Base-by-base conservation (phyloP, 2,888 invertebrate genomes). In the Xestia sexstrigata region DNA sequence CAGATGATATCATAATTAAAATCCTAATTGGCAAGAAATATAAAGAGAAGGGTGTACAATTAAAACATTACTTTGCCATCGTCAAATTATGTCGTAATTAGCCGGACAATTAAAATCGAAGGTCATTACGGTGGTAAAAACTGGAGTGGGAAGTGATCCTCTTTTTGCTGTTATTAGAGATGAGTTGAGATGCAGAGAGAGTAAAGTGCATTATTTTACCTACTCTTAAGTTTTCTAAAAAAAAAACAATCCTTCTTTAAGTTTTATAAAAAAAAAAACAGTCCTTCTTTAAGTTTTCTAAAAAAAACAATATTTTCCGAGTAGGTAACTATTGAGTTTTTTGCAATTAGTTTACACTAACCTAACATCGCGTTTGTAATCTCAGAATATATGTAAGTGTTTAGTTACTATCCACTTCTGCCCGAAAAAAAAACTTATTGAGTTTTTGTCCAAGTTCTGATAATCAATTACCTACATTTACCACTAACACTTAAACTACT, bases 71-170 rank as follows among this genome's bases (percentile, higher is more conserved):
- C 94, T 95, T 88, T 83, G 89, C 87, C 91, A 93, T 93, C 93
- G 92, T 92, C 93, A 94, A 96, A 95, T 95, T 96, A 95, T 94
- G 92, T 94, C 90, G 95, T 96, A 96, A 96, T 96, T 96, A 95
- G 89, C 91, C 80, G 89, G 89, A 90, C 90, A 94, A 96, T 96
- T 96, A 95, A 94, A 93, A 94, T 95, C 94, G 95, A 94, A 95
- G 94, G 93, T 93, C 94, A 94, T 95, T 95, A 95, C 79, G 88
- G 90, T 91, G 82, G 92, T 92, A 95, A 96, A 95, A 96, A 95
- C 92, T 93, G 89, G 93, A 93, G 93, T 92, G 94, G 93, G 93
- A 93, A 94, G 91, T 93, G 94, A 94, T 94, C 93, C 91, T 92
- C 92, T 93, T 94, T 94, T 95, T 93, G 91, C 89, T 85, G 85